Evolutionary conservation across 2,888 invertebrate genomes (phyloP), one percentile per base, ranked within the genome.

Genomic region (Cyclophora albipunctata): DNA sequence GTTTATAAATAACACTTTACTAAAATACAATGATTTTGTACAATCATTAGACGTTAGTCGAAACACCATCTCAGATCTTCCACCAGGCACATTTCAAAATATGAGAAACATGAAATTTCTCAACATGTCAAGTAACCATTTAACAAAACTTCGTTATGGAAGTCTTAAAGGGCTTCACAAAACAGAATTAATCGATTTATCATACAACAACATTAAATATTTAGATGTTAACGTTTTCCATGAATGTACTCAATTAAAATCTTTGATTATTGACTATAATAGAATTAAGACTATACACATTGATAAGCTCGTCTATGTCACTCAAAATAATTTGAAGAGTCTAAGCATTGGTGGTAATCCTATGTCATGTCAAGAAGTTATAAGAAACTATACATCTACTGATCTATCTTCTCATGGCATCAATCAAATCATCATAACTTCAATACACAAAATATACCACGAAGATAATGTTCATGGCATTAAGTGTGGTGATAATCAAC

Each of bases 401-500:
- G 68, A 62, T 1, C 51, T 58, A 45, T 62, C 65, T 40, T 56
- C 63, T 35, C 57, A 58, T 40, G 68, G 62, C 45, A 50, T 55
- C 35, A 60, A 66, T 45, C 64, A 69, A 20, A 64, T 84, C 3
- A 73, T 78, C 54, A 73, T 87, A 1, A 86, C 86, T 20, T 79
- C 86, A 4, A 67, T 84, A 7, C 68, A 87, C 52, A 83, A 84
- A 63, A 66, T 85, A 47, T 85, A 73, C 57, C 81, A 86, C 40
- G 85, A 85, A 52, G 87, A 87, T 47, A 87, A 87, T 58, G 87
- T 85, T 0, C 73, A 84, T 55, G 86, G 86, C 5, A 86, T 87
- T 34, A 71, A 69, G 61, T 87, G 86, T 67, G 86, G 87, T 2
- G 72, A 76, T 45, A 55, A 20, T 20, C 40, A 54, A 45, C 54